Evolutionary conservation across 2,113 vertebrate species (phyloP).

Genomic region (Macrotus californicus): DNA sequence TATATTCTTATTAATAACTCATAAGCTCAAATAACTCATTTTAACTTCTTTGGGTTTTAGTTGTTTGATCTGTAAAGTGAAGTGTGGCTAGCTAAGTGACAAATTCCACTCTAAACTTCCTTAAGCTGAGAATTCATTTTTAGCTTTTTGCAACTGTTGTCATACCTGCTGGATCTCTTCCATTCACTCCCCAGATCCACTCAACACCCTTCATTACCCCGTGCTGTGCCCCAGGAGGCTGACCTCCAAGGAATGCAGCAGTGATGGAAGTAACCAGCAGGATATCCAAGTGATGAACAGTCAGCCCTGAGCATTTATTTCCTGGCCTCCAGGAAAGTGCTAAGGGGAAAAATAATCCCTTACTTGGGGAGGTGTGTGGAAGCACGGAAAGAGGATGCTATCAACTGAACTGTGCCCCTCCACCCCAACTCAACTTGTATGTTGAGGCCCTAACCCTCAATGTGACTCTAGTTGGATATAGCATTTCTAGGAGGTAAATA

Average conservation of each 20-base stretch:
- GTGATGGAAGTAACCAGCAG: too few species aligned
- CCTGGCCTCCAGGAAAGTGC: not conserved
- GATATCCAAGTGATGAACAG: not conserved
- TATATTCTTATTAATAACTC: not conserved
- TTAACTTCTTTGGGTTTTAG: not conserved
- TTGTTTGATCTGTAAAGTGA: not conserved
- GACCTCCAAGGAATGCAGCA: not conserved
- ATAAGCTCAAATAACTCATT: not conserved
- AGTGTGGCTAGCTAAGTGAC: not conserved
- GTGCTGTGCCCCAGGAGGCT: not conserved
- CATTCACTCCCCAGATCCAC: not conserved
- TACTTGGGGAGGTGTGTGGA: not conserved
- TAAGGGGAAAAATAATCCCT: not conserved
- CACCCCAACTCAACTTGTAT: too few species aligned
- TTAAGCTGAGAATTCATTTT: not conserved
- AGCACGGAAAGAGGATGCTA: not conserved
- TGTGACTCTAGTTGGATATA: not conserved
- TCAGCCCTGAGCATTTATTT: not conserved
- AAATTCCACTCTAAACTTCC: not conserved
- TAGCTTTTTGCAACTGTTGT: not conserved
- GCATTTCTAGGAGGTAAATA: not conserved
- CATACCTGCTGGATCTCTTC: not conserved
- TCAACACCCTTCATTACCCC: not conserved
- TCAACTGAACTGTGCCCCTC: not conserved
- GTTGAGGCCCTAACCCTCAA: not conserved